Base-by-base conservation (phyloP, 1,140 invertebrate genomes). In the Hetaerina americana region DNA sequence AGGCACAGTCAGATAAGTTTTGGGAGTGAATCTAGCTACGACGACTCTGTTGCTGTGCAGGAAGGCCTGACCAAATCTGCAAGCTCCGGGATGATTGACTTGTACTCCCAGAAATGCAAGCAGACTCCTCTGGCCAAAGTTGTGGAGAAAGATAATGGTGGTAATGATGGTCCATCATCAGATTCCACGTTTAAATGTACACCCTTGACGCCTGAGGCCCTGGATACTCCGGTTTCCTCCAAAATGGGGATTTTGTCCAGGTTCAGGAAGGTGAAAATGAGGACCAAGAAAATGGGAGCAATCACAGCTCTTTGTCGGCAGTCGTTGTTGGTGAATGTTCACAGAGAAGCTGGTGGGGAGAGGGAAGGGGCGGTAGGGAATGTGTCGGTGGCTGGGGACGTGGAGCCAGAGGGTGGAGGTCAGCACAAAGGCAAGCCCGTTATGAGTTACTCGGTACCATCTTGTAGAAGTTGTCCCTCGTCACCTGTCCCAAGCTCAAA, bases 31-130 rank as follows among this genome's bases (percentile, higher is more conserved):
- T 82, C 82, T 0, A 82, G 82, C 12, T 84, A 81, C 72, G 77
- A 82, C n/a, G 73, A 70, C 25, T 24, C 22, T 22, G 26, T 69
- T 15, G 69, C 71, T 28, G 73, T 72, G 8, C 71, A 72, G 22
- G 25, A 73, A 3, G 75, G 81, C 10, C 77, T 89, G 2, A 84
- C 86, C 0, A 88, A 90, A 76, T 90, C 88, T 26, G 86, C 87
- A 0, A 90, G 89, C 74, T 89, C 85, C 0, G 89, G 88, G 12
- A 90, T 90, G 85, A 89, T 91, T 67, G 87, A 88, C 72, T 80
- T 88, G 0, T 57, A 57, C 10, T 57, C 40, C 40, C 40, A 57
- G 10, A 57, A 57, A n/a, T 57, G 40, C 22, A 57, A 57, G 40
- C 40, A 57, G 40, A 87, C 88, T 29, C 49, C 25, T 27, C 28